These are phyloP conservation scores for Thymelicus lineola DNA, from an alignment of 2,888 invertebrate species.

Conservation along the genomic window DNA sequence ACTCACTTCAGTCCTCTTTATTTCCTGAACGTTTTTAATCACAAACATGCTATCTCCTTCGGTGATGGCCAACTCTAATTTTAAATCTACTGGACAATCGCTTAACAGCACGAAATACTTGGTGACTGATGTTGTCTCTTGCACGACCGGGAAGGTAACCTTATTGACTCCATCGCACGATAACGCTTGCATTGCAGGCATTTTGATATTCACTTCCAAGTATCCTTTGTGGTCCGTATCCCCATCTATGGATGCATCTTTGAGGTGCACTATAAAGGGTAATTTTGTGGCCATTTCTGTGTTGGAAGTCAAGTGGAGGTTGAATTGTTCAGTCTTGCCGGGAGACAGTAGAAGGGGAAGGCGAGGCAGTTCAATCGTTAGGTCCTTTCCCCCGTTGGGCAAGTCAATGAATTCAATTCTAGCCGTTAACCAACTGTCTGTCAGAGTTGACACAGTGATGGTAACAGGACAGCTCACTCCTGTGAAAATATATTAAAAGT, in stretches of 20 bases:
- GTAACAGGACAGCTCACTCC: constrained; percentile 62
- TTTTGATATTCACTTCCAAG: constrained; percentile 62
- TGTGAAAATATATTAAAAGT: constrained; percentile 45
- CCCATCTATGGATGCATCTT: constrained; percentile 66
- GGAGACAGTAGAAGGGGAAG: constrained; percentile 70
- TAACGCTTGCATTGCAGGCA: constrained; percentile 72
- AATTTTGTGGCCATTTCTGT: constrained; percentile 59
- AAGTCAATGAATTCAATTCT: constrained; percentile 63
- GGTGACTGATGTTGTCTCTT: constrained; percentile 56
- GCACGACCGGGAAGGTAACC: constrained; percentile 62
- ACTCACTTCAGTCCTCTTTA: constrained; percentile 69
- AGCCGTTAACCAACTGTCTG: constrained; percentile 73
- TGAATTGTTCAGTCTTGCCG: constrained; percentile 66
- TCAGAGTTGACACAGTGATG: constrained; percentile 63
- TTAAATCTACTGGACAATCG: constrained; percentile 70
- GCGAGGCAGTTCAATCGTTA: constrained; percentile 69
- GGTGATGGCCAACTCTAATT: constrained; percentile 62
- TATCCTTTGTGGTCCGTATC: constrained; percentile 62
- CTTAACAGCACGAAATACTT: constrained; percentile 72
- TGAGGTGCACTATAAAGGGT: constrained; percentile 61
- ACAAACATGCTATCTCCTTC: constrained; percentile 65
- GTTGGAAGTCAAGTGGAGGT: constrained; percentile 64
- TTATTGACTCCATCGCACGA: constrained; percentile 71
- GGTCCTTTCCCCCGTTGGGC: constrained; percentile 54
- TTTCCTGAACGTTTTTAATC: constrained; percentile 71